Percentiles rank a stretch among this genome's conserved stretches.
Evolutionary conservation across 2,888 invertebrate species (phyloP).

Genomic region (Chrysodeixis includens): DNA sequence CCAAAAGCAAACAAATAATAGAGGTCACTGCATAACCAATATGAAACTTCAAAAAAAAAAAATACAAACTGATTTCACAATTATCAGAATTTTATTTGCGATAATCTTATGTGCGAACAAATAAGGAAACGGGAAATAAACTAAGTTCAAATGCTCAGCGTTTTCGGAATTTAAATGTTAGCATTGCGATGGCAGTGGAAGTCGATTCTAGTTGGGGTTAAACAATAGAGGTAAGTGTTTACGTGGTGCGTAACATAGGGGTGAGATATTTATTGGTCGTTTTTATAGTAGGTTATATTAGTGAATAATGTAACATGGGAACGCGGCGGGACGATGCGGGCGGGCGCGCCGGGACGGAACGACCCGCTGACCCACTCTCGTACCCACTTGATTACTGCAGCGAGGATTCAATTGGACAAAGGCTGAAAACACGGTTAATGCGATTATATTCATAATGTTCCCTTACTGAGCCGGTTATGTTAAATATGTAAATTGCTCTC

Average conservation of each 20-base stretch:
- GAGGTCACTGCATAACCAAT: constrained; percentile 39
- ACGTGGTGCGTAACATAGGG: constrained; percentile 69
- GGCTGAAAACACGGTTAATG: constrained; percentile 80
- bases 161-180: constrained; percentile 55
- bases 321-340: constrained; percentile 62
- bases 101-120: constrained; percentile 41
- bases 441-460: constrained; percentile 73
- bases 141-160: constrained; percentile 44
- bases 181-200: constrained; percentile 49
- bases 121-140: constrained; percentile 56
- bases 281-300: constrained; percentile 69
- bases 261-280: constrained; percentile 74
- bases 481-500: constrained; percentile 63
- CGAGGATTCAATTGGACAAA: constrained; percentile 83
- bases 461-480: constrained; percentile 55
- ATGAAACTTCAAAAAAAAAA: constrained; percentile 19
- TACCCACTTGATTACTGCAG: constrained; percentile 79
- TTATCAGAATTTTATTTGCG: constrained; percentile 30
- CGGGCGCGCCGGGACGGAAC: constrained; percentile 68
- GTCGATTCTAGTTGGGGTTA: constrained; percentile 24
- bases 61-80: constrained; percentile 16
- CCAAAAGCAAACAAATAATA: constrained; percentile 33
- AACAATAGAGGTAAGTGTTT: constrained; percentile 51
- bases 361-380: constrained; percentile 84
- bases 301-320: constrained; percentile 79